Base-by-base conservation (phyloP, 1,140 invertebrate species). In the Diorhabda elongata region DNA sequence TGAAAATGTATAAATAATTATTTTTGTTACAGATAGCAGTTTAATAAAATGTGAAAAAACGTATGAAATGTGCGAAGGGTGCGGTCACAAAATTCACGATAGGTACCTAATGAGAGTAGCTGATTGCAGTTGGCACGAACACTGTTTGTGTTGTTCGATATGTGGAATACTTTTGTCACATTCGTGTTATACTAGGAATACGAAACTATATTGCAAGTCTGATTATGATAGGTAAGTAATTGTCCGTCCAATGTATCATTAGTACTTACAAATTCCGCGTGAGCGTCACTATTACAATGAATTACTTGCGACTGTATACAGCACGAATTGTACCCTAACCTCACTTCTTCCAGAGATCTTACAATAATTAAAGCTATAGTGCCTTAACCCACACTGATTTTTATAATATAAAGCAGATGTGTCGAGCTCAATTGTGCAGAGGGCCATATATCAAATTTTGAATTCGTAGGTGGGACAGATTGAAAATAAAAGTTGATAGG, bases 141-240 rank as follows among this genome's bases (percentile, higher is more conserved):
- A 91, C 71, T 98, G 96, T 82, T 86, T 98, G 52, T 88, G 90
- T 67, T 98, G 96, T 83, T 90, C 89, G 76, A 92, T 95, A 11
- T 98, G 96, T 82, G 90, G 91, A n/a, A 85, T 89, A 56, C 90
- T 91, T 5, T 87, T 98, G 3, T 87, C 89, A 43, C 90, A 94
- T 78, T 94, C 93, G 43, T 98, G 96, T 83, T 98, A 94, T 84
- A 91, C 91, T 52, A 85, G 94, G 68, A 95, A 97, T 80, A 87
- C 92, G 75, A 96, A 97, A 82, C 85, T 98, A n/a, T 97, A 96
- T 84, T 98, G 96, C 83, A 95, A 95, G 79, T 84, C 88, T 57
- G 96, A 98, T 81, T 98, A 98, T 81, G 93, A 97, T 83, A 91
- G 91, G 92, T 94, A 85, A 85, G 73, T 71, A 66, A 5, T 42